Percentiles rank a stretch among this genome's conserved stretches.
phyloP scores from a whole-genome alignment of 2,113 vertebrate species.

The Nicator chloris region DNA sequence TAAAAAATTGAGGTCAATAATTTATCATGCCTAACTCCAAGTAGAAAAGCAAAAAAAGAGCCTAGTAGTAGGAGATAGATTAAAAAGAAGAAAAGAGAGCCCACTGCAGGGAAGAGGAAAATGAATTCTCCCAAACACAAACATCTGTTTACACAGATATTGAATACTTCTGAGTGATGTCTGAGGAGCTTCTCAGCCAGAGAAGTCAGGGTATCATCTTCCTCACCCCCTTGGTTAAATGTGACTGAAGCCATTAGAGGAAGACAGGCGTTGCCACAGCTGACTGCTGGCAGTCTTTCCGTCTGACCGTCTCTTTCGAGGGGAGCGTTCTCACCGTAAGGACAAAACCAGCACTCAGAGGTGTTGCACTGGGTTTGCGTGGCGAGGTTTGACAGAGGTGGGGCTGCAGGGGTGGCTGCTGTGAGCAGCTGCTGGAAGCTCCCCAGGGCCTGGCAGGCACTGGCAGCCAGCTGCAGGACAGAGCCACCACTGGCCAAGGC shows the following conservation, averaged over 20 bases:
- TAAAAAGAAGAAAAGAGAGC: neutral
- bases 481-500: neutral
- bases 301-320: neutral
- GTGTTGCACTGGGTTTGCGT: neutral
- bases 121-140: neutral
- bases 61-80: neutral
- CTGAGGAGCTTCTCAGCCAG: neutral
- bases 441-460: neutral
- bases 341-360: neutral
- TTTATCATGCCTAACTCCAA: constrained; percentile 19
- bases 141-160: neutral
- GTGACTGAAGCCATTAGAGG: neutral
- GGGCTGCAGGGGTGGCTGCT: neutral
- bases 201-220: neutral
- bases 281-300: neutral
- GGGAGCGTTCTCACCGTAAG: neutral
- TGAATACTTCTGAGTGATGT: neutral
- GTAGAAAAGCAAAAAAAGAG: neutral
- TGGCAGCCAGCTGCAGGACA: neutral
- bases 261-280: neutral
- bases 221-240: neutral
- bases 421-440: neutral
- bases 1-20: constrained; percentile 15
- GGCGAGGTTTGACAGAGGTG: neutral
- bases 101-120: neutral